A percentile compares a stretch with the other conserved stretches of the same genome.
Evolutionary conservation across 2,113 vertebrate species (phyloP).

Genomic region (Calypte anna): DNA sequence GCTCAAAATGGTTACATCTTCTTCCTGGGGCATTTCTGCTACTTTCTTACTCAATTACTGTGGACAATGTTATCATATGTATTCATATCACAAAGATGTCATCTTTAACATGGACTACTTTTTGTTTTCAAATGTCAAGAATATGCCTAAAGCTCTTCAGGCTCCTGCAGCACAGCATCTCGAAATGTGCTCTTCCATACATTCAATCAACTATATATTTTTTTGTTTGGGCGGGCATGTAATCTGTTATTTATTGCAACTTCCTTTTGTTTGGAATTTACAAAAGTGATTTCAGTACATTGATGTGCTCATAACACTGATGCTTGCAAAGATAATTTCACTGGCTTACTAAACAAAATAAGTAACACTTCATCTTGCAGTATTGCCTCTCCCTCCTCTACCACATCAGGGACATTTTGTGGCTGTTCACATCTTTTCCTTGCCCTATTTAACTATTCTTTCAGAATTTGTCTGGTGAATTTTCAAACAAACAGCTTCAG

Average conservation of each 20-base stretch:
- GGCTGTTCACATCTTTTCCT: neutral
- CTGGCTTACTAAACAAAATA: neutral
- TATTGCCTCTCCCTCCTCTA: neutral
- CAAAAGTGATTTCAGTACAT: rapidly evolving
- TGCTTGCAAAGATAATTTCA: neutral
- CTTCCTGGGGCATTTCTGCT: neutral
- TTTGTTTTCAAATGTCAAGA: neutral
- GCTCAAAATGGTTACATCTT: neutral
- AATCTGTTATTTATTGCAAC: neutral
- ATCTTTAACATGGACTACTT: neutral
- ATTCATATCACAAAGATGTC: neutral
- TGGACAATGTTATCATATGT: neutral
- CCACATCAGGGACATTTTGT: neutral
- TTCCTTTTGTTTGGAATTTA: neutral
- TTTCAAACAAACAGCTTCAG: neutral
- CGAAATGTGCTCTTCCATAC: neutral
- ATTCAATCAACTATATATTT: neutral
- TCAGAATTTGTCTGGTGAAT: neutral
- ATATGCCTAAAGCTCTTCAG: neutral
- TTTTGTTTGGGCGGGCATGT: neutral
- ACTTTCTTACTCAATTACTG: neutral
- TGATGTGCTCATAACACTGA: neutral
- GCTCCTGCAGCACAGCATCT: neutral
- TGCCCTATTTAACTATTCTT: neutral
- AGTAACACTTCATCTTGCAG: neutral